phyloP scores from a whole-genome alignment of 2,888 invertebrate species.

The Zygaena filipendulae region DNA sequence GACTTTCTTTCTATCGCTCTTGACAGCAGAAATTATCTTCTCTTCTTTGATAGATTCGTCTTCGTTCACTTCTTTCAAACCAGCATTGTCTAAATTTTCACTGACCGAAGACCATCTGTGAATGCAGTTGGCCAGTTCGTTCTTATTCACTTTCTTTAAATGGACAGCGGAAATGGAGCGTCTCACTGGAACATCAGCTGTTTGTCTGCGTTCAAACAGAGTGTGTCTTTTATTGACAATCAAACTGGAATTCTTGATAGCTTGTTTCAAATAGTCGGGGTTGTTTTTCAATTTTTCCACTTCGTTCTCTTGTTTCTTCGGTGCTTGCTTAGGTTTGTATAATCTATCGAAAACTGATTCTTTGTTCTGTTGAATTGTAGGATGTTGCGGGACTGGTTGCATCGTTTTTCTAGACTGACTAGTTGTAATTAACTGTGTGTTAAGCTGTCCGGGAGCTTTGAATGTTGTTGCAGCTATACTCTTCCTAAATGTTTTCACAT shows the following conservation, averaged over 20 bases:
- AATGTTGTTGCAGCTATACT: slow-evolving; percentile 22
- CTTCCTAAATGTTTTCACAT: no score
- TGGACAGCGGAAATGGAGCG: slow-evolving; percentile 61
- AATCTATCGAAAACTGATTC: slow-evolving; percentile 50
- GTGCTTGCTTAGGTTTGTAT: slow-evolving; percentile 38
- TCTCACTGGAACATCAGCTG: slow-evolving; percentile 25
- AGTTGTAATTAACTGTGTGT: slow-evolving; percentile 19
- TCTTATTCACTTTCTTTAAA: slow-evolving; percentile 43
- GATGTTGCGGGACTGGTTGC: no score
- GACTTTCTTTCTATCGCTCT: slow-evolving; percentile 51
- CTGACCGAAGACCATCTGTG: slow-evolving; percentile 53
- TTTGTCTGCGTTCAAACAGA: slow-evolving; percentile 24
- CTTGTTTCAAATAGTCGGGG: slow-evolving; percentile 33
- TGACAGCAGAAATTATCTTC: slow-evolving; percentile 40
- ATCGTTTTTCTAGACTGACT: slow-evolving; percentile 23
- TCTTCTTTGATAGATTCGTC: slow-evolving; percentile 32
- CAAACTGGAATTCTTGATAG: slow-evolving; percentile 27
- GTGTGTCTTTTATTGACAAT: slow-evolving; percentile 35
- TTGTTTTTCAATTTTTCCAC: slow-evolving; percentile 31
- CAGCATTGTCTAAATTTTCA: slow-evolving; percentile 37
- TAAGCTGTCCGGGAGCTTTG: no score
- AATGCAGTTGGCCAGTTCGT: slow-evolving; percentile 40
- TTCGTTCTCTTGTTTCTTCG: slow-evolving; percentile 22
- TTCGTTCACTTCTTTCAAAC: slow-evolving; percentile 35
- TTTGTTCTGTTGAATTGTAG: slow-evolving; percentile 15